Percentiles rank a stretch among this genome's conserved stretches.
Conservation (phyloP, 2,888 invertebrate species). For the Hypolimnas misippus region DNA sequence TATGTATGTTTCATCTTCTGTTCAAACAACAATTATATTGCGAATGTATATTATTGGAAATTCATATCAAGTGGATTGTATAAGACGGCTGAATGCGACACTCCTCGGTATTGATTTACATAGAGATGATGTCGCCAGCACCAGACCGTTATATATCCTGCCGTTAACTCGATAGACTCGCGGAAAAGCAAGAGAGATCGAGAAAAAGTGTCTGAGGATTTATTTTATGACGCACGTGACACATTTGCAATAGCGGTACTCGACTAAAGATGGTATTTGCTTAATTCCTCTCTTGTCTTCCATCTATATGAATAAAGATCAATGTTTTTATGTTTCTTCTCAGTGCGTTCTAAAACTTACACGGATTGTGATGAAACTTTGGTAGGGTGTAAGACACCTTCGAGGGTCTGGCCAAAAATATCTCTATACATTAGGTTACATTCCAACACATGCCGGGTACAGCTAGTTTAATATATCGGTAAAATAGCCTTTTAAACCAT, state of each 20-base stretch:
- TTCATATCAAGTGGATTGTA: conserved; percentile 17
- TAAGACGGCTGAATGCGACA: conserved; percentile 12
- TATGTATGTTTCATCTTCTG: neutral
- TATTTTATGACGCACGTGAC: neutral
- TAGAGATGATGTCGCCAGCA: conserved; percentile 16
- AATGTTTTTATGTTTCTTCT: no score
- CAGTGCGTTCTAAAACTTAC: no score
- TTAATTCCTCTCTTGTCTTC: no score
- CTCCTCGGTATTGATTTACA: conserved; percentile 26
- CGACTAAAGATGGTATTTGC: neutral
- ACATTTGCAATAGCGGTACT: neutral
- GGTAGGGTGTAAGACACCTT: no score
- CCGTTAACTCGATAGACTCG: neutral
- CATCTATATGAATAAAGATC: no score
- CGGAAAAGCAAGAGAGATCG: neutral
- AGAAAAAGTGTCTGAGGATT: neutral
- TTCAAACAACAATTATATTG: neutral
- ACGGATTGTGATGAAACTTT: no score
- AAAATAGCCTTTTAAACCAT: neutral
- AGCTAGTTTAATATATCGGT: no score
- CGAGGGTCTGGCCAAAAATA: no score
- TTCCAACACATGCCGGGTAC: no score
- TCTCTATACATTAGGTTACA: no score
- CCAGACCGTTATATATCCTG: neutral
- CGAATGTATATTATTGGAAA: conserved; percentile 6